These are phyloP conservation scores for Fulica atra DNA, from an alignment of 2,113 vertebrate species.

Conservation along the genomic window DNA sequence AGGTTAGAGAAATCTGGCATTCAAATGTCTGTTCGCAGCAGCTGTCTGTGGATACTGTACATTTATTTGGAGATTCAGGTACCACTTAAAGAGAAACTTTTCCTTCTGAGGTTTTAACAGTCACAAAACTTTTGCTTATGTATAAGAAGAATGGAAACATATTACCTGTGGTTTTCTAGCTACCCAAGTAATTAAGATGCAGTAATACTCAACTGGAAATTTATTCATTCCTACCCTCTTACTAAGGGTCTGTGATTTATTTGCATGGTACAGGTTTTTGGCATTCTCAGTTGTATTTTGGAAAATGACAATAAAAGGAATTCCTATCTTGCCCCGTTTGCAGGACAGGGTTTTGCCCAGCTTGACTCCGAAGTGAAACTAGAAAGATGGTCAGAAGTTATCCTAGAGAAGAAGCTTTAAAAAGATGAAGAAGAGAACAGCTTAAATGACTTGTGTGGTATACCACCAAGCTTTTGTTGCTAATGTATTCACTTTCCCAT, in stretches of 20 bases:
- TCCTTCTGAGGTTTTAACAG: not conserved
- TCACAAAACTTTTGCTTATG: not conserved
- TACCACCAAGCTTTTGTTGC: not conserved
- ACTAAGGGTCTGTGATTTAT: not conserved
- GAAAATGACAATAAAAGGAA: not conserved
- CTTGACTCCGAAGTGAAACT: not conserved
- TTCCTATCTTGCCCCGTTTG: not conserved
- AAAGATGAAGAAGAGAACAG: not conserved
- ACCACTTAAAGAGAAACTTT: not conserved
- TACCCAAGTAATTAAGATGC: not conserved
- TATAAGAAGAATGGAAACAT: not conserved
- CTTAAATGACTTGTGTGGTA: not conserved
- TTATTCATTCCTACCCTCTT: not conserved
- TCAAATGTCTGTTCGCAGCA: not conserved
- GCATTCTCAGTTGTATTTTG: not conserved
- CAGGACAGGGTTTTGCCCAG: not conserved
- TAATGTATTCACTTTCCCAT: not conserved
- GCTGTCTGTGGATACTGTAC: not conserved
- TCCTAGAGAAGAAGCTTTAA: not conserved
- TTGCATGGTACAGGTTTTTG: not conserved
- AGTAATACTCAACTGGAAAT: not conserved
- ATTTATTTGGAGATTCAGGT: not conserved
- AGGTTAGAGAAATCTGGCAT: not conserved
- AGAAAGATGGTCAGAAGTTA: not conserved
- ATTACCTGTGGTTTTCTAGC: not conserved